These are phyloP conservation scores for Chromis chromis DNA, from an alignment of 2,797 vertebrate species.

Conservation along the genomic window DNA sequence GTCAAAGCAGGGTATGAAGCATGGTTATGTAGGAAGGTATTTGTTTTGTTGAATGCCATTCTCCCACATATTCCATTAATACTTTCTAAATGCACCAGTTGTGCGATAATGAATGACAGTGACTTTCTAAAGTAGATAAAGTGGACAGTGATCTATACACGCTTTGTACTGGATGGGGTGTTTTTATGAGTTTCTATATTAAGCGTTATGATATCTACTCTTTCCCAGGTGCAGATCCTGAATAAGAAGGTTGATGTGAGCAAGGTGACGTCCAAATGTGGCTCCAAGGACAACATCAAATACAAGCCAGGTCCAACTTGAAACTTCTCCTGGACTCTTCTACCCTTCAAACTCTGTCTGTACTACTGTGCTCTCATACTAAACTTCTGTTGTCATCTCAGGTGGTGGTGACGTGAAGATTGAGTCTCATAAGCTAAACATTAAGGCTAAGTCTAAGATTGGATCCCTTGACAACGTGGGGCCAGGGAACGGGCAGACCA, in stretches of 20 bases:
- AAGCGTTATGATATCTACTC: constrained; percentile 29
- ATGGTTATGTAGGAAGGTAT: background rate
- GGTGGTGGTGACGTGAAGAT: constrained; percentile 93
- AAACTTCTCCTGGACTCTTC: background rate
- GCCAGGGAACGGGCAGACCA: constrained; percentile 83
- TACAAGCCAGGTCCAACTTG: constrained; percentile 90
- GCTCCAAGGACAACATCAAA: constrained; percentile 95
- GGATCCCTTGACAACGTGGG: constrained; percentile 92
- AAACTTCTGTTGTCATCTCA: constrained; percentile 57
- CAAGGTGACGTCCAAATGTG: constrained; percentile 95
- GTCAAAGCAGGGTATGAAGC: background rate
- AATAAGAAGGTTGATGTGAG: constrained; percentile 95
- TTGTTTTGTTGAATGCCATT: constrained; percentile 2
- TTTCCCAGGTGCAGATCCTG: constrained; percentile 92
- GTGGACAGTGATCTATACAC: background rate
- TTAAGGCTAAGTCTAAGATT: constrained; percentile 92
- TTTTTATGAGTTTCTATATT: constrained; percentile 1
- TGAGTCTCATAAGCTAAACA: constrained; percentile 91
- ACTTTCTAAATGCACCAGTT: constrained; percentile 22
- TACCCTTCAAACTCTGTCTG: background rate
- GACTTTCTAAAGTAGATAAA: constrained; percentile 2
- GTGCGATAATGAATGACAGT: constrained; percentile 13
- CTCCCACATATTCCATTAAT: background rate
- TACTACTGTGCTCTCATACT: constrained; percentile 4
- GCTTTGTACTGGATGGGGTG: background rate